Evolutionary conservation across 2,797 vertebrate species (phyloP), one percentile per base, ranked within the genome.

Genomic region (Toxotes lorentzi): DNA sequence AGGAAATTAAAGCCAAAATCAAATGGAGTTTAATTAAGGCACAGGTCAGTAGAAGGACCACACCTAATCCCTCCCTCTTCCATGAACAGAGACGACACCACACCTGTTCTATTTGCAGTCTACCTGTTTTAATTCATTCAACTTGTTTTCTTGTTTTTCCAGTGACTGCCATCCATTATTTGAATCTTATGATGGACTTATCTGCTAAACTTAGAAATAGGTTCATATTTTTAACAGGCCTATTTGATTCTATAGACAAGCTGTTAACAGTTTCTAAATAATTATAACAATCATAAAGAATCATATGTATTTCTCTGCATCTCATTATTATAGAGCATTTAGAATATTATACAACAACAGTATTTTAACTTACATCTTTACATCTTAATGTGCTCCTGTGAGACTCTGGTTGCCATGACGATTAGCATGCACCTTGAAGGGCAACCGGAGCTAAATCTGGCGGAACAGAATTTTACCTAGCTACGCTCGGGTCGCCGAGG

Each of bases 11-110:
- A 77, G 32, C 3, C 34, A 1, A 43, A 81, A 81, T 82, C 43
- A 79, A 82, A 73, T n/a, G 7, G 27, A 50, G 56, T 53, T 67
- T 7, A 69, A 57, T 8, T 51, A n/a, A 71, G 4, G 9, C 30
- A 70, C n/a, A 68, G 47, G 30, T 73, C 60, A 60, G 17, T 7
- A 43, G 16, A 38, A 4, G 12, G 12, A 54, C 65, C 63, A 73
- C 85, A 73, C 81, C 89, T 71, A 53, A 66, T 76, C n/a, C 66
- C 54, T 70, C 21, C 57, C 51, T 57, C 7, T 41, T 77, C 3
- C 47, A 64, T 57, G 21, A 48, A 68, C 59, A 59, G 13, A 43
- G 50, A 27, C 19, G 38, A 60, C 6, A 16, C 47, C 72, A 83
- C 60, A 77, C 59, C 70, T 81, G 75, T 45, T 70, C 13, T 41